Conservation (phyloP, 1,140 invertebrate species). For the Heliothis subflexa region DNA sequence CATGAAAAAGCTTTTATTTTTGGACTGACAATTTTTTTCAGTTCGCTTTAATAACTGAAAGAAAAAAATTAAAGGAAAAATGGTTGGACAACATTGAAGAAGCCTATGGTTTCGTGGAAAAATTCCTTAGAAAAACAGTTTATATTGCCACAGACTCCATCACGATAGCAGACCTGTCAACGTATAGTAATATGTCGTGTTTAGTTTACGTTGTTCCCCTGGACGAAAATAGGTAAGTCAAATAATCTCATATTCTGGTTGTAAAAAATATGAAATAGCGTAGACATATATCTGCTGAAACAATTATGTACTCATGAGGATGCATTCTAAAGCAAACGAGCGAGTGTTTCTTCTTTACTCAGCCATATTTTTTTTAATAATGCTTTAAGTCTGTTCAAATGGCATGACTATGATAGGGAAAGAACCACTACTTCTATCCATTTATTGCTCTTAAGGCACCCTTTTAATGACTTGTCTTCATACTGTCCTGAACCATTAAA, state of each 20-base stretch:
- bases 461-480: too few relatives aligned
- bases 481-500: too few relatives aligned
- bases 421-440: too few relatives aligned
- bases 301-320: too few relatives aligned
- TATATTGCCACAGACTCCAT: slow-evolving; percentile 79
- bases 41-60: slow-evolving; percentile 53
- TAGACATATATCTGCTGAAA: too few relatives aligned
- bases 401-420: too few relatives aligned
- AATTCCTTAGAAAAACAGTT: slow-evolving; percentile 87
- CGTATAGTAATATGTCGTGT: slow-evolving; percentile 51
- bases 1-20: slow-evolving; percentile 23
- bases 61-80: slow-evolving; percentile 75
- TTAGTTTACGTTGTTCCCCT: slow-evolving; percentile 54
- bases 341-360: too few relatives aligned
- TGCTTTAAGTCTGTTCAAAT: too few relatives aligned
- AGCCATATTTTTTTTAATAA: too few relatives aligned
- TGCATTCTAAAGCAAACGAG: too few relatives aligned
- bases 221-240: slow-evolving; percentile 61
- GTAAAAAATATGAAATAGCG: too few relatives aligned
- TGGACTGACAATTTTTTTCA: slow-evolving; percentile 45
- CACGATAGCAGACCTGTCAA: slow-evolving; percentile 65
- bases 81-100: slow-evolving; percentile 87
- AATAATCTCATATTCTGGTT: background rate
- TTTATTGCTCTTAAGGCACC: too few relatives aligned
- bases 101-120: slow-evolving; percentile 88